These are phyloP conservation scores for Dexiosoma caninum DNA, from an alignment of 2,888 invertebrate species.

Conservation along the genomic window DNA sequence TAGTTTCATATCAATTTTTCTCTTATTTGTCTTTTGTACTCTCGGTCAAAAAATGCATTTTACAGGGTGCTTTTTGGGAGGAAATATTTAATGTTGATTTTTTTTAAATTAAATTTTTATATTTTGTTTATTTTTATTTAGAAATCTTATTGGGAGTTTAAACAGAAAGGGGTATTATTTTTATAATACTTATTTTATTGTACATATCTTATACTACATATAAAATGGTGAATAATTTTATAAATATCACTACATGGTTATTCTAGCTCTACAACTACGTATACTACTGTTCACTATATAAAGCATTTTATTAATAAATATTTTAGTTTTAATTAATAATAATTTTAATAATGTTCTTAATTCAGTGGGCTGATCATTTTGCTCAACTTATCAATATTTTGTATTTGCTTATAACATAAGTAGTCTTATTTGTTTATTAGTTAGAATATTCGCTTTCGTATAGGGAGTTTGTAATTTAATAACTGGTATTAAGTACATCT, in stretches of 20 bases:
- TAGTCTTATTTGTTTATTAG: constrained; percentile 32
- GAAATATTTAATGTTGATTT: constrained; percentile 51
- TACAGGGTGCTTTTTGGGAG: constrained; percentile 74
- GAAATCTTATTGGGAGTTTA: constrained; percentile 63
- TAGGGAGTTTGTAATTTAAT: neutral
- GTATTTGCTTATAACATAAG: neutral
- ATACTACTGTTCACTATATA: constrained; percentile 27
- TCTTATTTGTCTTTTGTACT: constrained; percentile 72
- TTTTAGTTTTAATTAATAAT: neutral
- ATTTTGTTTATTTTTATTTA: constrained; percentile 28
- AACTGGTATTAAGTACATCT: neutral
- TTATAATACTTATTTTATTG: neutral
- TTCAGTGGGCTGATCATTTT: constrained; percentile 17
- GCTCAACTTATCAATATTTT: neutral
- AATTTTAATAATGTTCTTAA: neutral
- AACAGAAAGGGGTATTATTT: constrained; percentile 60
- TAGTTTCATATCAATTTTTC: constrained; percentile 16
- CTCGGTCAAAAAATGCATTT: constrained; percentile 75
- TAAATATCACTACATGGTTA: constrained; percentile 44
- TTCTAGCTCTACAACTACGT: constrained; percentile 25
- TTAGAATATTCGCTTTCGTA: constrained; percentile 51
- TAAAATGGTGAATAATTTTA: neutral
- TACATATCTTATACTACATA: constrained; percentile 44
- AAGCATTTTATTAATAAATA: constrained; percentile 5
- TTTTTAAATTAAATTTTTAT: constrained; percentile 50